A percentile compares a stretch with the other conserved stretches of the same genome.
phyloP scores from a whole-genome alignment of 2,797 vertebrate genomes.

The Lindbergichthys nudifrons region DNA sequence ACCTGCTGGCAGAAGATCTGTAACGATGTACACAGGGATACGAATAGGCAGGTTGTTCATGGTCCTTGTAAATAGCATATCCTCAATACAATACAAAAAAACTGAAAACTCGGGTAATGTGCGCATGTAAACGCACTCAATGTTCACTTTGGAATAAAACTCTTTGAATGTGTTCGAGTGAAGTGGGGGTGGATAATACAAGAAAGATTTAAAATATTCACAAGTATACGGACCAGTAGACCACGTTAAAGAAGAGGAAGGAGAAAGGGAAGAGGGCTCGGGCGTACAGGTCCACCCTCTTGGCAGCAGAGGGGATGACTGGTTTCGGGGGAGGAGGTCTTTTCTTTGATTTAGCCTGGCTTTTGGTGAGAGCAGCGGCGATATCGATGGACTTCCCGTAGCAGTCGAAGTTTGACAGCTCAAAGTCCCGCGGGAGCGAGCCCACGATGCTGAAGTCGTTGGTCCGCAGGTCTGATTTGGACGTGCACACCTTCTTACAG shows the following conservation, averaged over 20 bases:
- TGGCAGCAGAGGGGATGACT: constrained; percentile 96
- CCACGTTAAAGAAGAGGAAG: constrained; percentile 98
- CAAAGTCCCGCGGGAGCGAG: constrained; percentile 98
- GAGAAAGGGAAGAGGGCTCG: constrained; percentile 96
- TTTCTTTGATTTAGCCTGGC: constrained; percentile 94
- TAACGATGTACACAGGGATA: background rate
- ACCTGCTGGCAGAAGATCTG: background rate
- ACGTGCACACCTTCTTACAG: constrained; percentile 99
- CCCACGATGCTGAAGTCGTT: constrained; percentile 99
- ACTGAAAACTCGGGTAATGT: background rate
- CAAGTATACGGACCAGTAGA: constrained; percentile 99
- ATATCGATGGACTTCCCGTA: constrained; percentile 96
- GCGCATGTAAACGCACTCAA: constrained; percentile 2
- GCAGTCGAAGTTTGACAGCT: constrained; percentile 99
- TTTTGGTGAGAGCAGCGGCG: constrained; percentile 86
- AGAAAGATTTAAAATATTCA: constrained; percentile 82
- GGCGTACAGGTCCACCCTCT: constrained; percentile 95
- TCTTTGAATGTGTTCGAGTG: constrained; percentile 21
- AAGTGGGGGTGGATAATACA: constrained; percentile 4
- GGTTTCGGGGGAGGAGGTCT: constrained; percentile 95
- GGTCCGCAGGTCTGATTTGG: constrained; percentile 97
- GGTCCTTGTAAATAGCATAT: background rate
- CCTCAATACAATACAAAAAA: background rate
- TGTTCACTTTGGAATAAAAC: constrained; percentile 37
- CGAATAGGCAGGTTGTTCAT: constrained; percentile 1